Percentiles rank a stretch among this genome's conserved stretches.
phyloP scores from a whole-genome alignment of 92 coral and sea anemone species.

The Paragorgia papillata region DNA sequence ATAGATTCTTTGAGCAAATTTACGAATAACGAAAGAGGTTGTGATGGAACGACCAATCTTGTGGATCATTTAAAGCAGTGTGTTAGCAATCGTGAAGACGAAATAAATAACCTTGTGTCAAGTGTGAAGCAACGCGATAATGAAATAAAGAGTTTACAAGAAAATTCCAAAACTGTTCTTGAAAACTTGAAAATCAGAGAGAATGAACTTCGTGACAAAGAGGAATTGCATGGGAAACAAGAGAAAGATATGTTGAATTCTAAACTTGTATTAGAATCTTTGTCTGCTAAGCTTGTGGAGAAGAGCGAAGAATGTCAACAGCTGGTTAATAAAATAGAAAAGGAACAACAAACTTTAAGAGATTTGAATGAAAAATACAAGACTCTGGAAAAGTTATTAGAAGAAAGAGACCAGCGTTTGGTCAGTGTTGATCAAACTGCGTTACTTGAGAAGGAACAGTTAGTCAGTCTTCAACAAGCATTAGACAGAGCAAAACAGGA shows the following conservation, averaged over 20 bases:
- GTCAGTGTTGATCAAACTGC: slow-evolving; percentile 47
- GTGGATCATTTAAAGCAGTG: slow-evolving; percentile 49
- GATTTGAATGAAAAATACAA: slow-evolving; percentile 61
- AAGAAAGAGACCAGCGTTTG: slow-evolving; percentile 50
- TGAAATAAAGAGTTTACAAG: slow-evolving; percentile 53
- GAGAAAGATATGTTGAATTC: slow-evolving; percentile 54
- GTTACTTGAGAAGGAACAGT: slow-evolving; percentile 45
- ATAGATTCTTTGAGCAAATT: background rate
- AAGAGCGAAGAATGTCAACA: slow-evolving; percentile 40
- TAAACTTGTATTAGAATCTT: slow-evolving; percentile 25
- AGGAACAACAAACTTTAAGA: slow-evolving; percentile 54
- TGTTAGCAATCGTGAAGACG: slow-evolving; percentile 45
- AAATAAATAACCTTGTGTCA: slow-evolving; percentile 56
- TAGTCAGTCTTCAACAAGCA: slow-evolving; percentile 39
- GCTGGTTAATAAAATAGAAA: slow-evolving; percentile 34
- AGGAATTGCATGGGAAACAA: slow-evolving; percentile 55
- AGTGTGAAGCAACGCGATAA: slow-evolving; percentile 55
- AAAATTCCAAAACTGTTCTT: slow-evolving; percentile 60
- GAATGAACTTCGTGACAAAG: slow-evolving; percentile 65
- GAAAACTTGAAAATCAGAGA: slow-evolving; percentile 69
- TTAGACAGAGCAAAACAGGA: slow-evolving; percentile 49
- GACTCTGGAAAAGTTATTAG: slow-evolving; percentile 48
- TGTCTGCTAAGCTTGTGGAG: slow-evolving; percentile 33
- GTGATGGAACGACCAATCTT: background rate
- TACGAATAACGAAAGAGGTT: background rate